Evolutionary conservation across 2,113 vertebrate species (phyloP).

Genomic region (Anseranas semipalmata): DNA sequence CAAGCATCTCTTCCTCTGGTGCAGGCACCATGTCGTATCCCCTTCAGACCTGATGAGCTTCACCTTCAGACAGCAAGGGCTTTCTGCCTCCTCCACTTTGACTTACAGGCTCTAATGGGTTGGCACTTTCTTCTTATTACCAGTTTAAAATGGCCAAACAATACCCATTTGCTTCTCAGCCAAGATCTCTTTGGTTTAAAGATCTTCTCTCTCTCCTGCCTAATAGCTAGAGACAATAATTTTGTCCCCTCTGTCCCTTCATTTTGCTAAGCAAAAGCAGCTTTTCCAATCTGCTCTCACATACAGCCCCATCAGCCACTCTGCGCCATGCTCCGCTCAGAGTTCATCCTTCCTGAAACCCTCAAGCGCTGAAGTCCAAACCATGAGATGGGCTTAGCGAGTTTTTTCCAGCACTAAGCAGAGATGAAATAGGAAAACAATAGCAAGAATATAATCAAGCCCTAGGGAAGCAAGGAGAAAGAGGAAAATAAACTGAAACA

Average conservation of each 20-base stretch:
- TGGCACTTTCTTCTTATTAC: background rate
- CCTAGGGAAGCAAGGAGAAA: background rate
- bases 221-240: background rate
- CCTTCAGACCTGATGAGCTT: background rate
- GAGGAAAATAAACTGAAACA: background rate
- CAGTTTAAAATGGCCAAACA: background rate
- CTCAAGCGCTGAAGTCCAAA: background rate
- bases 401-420: background rate
- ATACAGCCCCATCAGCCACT: background rate
- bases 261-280: background rate
- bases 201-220: background rate
- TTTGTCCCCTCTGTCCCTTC: background rate
- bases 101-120: background rate
- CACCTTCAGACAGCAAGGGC: background rate
- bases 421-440: background rate
- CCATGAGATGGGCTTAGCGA: background rate
- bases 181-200: background rate
- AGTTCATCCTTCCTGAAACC: background rate
- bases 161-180: background rate
- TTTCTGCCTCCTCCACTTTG: background rate
- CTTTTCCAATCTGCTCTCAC: background rate
- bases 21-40: background rate
- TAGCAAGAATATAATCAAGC: background rate
- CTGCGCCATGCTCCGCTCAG: background rate
- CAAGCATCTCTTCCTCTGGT: background rate